Evolutionary conservation across 2,113 vertebrate genomes (phyloP).

Genomic region (Alligator mississippiensis): DNA sequence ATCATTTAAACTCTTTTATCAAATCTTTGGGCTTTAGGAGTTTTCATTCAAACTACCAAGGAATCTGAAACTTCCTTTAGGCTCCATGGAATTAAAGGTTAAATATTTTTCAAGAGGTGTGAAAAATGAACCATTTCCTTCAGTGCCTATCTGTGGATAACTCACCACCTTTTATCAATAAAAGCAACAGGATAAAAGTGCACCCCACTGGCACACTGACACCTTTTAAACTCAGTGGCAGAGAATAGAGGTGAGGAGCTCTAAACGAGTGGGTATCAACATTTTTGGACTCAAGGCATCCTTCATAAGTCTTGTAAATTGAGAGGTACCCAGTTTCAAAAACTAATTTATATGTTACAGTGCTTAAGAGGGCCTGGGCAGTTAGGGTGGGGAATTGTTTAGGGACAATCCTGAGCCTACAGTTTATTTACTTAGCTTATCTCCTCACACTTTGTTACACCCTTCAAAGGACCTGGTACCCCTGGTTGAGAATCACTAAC

Average conservation of each 20-base stretch:
- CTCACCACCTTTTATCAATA: background rate
- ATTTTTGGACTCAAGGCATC: no score
- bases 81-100: background rate
- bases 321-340: no score
- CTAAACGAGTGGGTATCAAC: background rate
- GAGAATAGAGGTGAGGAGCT: background rate
- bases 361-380: no score
- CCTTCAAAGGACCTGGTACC: no score
- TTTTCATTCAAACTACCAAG: background rate
- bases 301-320: no score
- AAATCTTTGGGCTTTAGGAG: background rate
- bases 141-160: background rate
- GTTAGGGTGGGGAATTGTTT: no score
- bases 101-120: constrained; percentile 39
- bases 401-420: no score
- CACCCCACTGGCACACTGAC: background rate
- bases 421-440: no score
- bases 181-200: background rate
- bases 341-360: no score
- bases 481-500: no score
- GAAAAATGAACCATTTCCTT: background rate
- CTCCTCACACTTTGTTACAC: no score
- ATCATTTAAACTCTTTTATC: background rate
- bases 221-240: background rate
- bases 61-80: constrained; percentile 21